These are phyloP conservation scores for Leptinotarsa defecta DNA, from an alignment of 1,140 invertebrate genomes.

Conservation along the genomic window DNA sequence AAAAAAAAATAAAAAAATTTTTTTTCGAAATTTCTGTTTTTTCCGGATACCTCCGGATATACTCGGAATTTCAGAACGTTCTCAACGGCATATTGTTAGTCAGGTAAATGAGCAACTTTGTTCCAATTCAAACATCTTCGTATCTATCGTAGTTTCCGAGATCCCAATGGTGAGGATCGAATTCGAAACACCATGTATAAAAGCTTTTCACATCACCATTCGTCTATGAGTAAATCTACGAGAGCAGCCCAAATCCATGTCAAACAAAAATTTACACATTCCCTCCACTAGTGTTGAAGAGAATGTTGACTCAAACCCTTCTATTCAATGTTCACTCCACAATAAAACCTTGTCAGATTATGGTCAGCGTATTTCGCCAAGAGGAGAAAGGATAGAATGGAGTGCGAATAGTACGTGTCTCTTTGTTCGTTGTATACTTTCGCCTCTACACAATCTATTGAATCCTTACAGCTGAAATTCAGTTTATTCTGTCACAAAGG, in stretches of 20 bases:
- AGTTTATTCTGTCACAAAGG: not conserved
- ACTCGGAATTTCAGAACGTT: too few species aligned
- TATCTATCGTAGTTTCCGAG: too few species aligned
- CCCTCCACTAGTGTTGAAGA: not conserved
- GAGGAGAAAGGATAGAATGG: not conserved
- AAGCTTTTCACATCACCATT: too few species aligned
- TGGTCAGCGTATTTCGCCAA: slow-evolving; percentile 2
- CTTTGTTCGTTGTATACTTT: not conserved
- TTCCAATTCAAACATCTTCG: too few species aligned
- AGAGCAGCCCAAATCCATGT: not conserved
- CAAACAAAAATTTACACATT: not conserved
- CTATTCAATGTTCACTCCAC: not conserved
- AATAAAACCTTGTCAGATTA: slow-evolving; percentile 1
- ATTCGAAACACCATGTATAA: too few species aligned
- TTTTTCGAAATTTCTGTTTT: too few species aligned
- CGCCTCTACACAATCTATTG: not conserved
- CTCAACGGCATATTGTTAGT: too few species aligned
- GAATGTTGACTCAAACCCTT: slow-evolving; percentile 2
- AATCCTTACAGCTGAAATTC: not conserved
- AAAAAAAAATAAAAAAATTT: too few species aligned
- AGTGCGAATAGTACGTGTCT: not conserved
- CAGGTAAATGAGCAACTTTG: too few species aligned
- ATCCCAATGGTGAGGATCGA: too few species aligned
- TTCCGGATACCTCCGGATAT: too few species aligned
- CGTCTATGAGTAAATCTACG: not conserved